phyloP scores from a whole-genome alignment of 2,888 invertebrate species.

The Furcula furcula region DNA sequence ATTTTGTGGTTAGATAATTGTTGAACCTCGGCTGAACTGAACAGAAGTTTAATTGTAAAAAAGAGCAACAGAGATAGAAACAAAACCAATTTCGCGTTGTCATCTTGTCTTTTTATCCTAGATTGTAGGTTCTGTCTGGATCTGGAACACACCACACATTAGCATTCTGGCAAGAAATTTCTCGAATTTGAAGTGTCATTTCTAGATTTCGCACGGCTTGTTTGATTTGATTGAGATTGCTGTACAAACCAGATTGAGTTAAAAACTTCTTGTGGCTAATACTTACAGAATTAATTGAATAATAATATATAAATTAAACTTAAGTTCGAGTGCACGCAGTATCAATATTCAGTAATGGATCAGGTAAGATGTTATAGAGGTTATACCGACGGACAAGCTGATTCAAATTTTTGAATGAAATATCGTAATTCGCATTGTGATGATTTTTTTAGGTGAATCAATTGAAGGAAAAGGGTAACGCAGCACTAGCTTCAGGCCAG shows the following conservation, averaged over 20 bases:
- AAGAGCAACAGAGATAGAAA: too few species aligned
- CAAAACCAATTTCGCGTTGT: too few species aligned
- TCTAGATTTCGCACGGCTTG: conserved; percentile 28
- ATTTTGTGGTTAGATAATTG: too few species aligned
- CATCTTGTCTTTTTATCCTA: too few species aligned
- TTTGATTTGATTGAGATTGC: too few species aligned
- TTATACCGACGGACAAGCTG: conserved; percentile 52
- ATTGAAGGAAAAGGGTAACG: conserved; percentile 94
- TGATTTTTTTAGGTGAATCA: conserved; percentile 84
- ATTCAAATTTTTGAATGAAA: conserved; percentile 29
- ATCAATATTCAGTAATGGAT: conserved; percentile 66
- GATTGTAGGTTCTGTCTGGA: too few species aligned
- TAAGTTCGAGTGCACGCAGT: conserved; percentile 3
- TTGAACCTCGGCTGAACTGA: too few species aligned
- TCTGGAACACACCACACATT: conserved; percentile 3
- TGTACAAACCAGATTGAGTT: conserved; percentile 20
- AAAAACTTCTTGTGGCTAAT: conserved; percentile 10
- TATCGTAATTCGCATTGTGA: conserved; percentile 15
- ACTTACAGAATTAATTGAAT: neutral
- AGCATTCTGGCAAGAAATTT: conserved; percentile 56
- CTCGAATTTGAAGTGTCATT: conserved; percentile 75
- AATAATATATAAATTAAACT: neutral
- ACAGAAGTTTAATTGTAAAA: too few species aligned
- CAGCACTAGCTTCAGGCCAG: conserved; percentile 89
- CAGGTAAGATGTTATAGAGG: conserved; percentile 78